Evolutionary conservation across 1,140 invertebrate genomes (phyloP), one percentile per base, ranked within the genome.

Genomic region (Drosophila pectinifera): DNA sequence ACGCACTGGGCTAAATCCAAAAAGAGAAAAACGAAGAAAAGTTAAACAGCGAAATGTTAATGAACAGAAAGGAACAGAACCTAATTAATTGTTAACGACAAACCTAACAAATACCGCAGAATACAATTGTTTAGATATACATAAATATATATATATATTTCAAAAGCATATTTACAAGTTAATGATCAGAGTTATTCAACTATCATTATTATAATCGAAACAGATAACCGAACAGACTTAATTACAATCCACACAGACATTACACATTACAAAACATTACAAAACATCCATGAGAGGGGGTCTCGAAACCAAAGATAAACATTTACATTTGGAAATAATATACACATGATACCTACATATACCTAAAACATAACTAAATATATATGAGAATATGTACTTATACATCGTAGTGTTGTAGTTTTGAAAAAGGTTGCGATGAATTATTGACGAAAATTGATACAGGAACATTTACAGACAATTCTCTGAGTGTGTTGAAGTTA

Each of bases 401-500:
- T 81, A 85, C 78, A 78, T 51, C 36, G 82, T 86, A 86, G 82
- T 74, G 78, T 85, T 86, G 82, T 86, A 85, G 81, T 78, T 84
- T 80, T 80, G 56, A 81, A 81, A 79, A 67, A 73, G 63, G 63
- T 58, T 55, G 64, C 64, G 39, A 69, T 56, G 34, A 72, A 82
- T 82, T 78, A 82, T 57, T 78, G 79, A 80, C 64, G 58, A 86
- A 86, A 88, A 82, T 74, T 76, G 84, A 89, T 90, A 89, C 84
- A 89, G 85, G 85, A 90, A 89, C 83, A 78, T 89, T 90, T 89
- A 86, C 84, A 80, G 80, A 80, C 68, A 84, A 78, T 89, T 89
- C 84, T 80, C 84, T 78, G 85, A 89, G 84, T 89, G 84, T 89
- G 77, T 84, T 89, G 82, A 73, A 80, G 79, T 80, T 80, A 69